These are phyloP conservation scores for Notodonta ziczac DNA, from an alignment of 2,888 invertebrate species.

Conservation along the genomic window DNA sequence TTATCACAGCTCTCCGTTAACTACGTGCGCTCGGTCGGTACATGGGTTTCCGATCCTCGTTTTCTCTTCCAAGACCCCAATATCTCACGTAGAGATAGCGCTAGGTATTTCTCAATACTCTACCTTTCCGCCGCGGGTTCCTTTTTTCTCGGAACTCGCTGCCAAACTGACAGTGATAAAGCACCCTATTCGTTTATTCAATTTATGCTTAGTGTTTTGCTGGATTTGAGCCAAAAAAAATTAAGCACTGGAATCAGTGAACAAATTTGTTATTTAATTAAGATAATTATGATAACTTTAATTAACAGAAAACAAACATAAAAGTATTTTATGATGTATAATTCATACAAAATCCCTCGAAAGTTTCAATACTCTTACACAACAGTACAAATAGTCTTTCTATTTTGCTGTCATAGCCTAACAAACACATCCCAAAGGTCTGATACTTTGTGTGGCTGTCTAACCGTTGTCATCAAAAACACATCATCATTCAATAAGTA, in stretches of 20 bases:
- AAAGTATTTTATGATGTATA: background rate
- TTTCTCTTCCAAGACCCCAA: background rate
- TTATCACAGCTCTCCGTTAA: background rate
- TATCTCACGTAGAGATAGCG: conserved; percentile 10
- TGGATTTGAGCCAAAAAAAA: conserved; percentile 55
- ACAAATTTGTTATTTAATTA: background rate
- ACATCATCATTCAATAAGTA: conserved; percentile 50
- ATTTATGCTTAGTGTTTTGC: conserved; percentile 47
- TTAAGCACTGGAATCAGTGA: conserved; percentile 43
- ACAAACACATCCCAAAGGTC: conserved; percentile 28
- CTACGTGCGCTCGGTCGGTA: background rate
- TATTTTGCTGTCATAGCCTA: background rate
- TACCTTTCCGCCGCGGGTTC: conserved; percentile 17
- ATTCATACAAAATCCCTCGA: background rate
- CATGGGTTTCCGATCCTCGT: conserved; percentile 1
- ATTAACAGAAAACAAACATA: background rate
- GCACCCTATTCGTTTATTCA: conserved; percentile 53
- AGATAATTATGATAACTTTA: background rate
- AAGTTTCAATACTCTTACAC: background rate
- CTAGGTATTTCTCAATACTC: conserved; percentile 6
- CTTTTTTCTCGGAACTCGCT: conserved; percentile 31
- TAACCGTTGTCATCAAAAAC: conserved; percentile 50
- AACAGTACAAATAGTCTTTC: background rate
- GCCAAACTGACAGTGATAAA: conserved; percentile 50
- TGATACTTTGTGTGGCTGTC: conserved; percentile 24